These are phyloP conservation scores for Synanthedon vespiformis DNA, from an alignment of 2,888 invertebrate species.

Conservation along the genomic window DNA sequence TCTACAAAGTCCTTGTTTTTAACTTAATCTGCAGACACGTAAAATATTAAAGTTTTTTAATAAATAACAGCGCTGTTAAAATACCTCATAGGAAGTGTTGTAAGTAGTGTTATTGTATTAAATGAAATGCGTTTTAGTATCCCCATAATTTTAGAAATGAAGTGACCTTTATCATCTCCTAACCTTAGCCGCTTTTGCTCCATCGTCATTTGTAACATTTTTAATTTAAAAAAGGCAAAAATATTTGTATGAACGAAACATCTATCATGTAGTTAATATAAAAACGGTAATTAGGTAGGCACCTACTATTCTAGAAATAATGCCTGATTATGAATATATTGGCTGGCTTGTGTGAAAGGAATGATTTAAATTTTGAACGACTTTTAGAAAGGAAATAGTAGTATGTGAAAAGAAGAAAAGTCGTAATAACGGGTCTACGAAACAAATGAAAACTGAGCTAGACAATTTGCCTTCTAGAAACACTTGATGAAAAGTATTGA, in stretches of 20 bases:
- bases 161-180: conserved; percentile 66
- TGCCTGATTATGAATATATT: neutral
- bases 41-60: conserved; percentile 3
- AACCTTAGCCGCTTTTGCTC: conserved; percentile 59
- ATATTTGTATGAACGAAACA: conserved; percentile 3
- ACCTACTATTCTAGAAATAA: neutral
- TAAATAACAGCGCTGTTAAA: conserved; percentile 44
- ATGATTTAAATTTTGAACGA: neutral
- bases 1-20: too few relatives aligned
- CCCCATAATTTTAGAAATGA: conserved; percentile 60
- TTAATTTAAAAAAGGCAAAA: neutral
- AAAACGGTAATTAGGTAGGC: neutral
- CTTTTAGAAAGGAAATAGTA: neutral
- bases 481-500: conserved; percentile 18
- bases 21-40: neutral
- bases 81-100: conserved; percentile 46
- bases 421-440: neutral
- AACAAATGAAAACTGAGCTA: conserved; percentile 27
- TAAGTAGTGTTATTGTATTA: conserved; percentile 28
- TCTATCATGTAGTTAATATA: conserved; percentile 8
- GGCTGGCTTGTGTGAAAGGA: neutral
- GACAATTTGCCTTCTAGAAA: conserved; percentile 42
- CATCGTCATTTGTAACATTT: conserved; percentile 31
- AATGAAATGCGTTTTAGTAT: conserved; percentile 41
- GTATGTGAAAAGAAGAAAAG: neutral